Evolutionary conservation across 2,797 vertebrate species (phyloP).

Genomic region (Melanotaenia pygmaea): DNA sequence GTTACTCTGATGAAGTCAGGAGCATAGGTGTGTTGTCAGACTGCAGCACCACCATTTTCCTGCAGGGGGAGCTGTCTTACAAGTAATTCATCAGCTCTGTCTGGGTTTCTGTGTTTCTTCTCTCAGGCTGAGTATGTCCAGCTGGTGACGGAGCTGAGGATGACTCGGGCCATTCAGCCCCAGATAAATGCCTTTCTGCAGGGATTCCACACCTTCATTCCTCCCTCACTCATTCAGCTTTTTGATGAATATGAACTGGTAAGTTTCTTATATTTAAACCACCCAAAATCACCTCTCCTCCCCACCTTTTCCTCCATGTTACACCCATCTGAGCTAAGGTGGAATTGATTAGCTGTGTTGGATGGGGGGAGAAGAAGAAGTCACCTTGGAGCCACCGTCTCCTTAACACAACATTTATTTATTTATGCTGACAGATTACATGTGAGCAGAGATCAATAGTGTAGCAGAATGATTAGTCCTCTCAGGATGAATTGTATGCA

Average conservation of each 20-base stretch:
- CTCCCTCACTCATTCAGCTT: slow-evolving; percentile 94
- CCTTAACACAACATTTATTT: background rate
- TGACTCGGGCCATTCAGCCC: slow-evolving; percentile 98
- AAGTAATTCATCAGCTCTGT: slow-evolving; percentile 22
- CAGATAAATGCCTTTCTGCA: slow-evolving; percentile 98
- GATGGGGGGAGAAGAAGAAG: slow-evolving; percentile 33
- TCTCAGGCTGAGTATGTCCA: slow-evolving; percentile 96
- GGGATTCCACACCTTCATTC: slow-evolving; percentile 98
- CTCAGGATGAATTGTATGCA: no score
- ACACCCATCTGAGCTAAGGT: slow-evolving; percentile 26
- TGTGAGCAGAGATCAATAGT: no score
- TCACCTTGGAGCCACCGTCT: slow-evolving; percentile 63
- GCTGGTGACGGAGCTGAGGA: slow-evolving; percentile 97
- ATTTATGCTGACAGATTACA: no score
- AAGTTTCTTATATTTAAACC: slow-evolving; percentile 66
- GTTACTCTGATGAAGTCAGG: no score
- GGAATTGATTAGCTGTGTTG: slow-evolving; percentile 57
- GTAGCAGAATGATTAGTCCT: no score
- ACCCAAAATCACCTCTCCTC: no score
- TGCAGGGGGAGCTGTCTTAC: slow-evolving; percentile 47
- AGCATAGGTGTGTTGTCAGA: background rate
- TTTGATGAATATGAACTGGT: slow-evolving; percentile 99
- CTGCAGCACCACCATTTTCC: slow-evolving; percentile 20
- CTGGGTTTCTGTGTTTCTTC: slow-evolving; percentile 7
- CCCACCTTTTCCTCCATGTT: background rate